Conservation (phyloP, 2,888 invertebrate genomes). For the Pterobdella sp. region DNA sequence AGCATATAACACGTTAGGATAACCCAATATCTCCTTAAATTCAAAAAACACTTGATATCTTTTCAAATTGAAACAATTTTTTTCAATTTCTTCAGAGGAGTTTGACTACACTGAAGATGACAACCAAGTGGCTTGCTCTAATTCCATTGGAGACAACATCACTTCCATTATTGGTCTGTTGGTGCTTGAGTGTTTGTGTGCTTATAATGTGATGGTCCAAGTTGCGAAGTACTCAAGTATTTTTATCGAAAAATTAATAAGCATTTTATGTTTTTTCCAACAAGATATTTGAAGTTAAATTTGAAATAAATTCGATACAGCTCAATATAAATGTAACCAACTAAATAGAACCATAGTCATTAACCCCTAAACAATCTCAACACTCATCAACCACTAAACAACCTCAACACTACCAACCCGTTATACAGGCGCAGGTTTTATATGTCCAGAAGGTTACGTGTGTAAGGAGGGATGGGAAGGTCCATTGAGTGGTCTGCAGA, state of each 20-base stretch:
- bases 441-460: slow-evolving; percentile 45
- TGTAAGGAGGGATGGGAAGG: slow-evolving; percentile 42
- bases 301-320: too few relatives aligned
- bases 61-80: too few relatives aligned
- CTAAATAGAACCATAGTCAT: too few relatives aligned
- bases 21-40: too few relatives aligned
- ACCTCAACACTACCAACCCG: background rate
- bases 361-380: background rate
- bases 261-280: too few relatives aligned
- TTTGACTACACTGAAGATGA: slow-evolving; percentile 21
- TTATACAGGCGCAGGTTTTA: slow-evolving; percentile 40
- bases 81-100: background rate
- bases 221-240: too few relatives aligned
- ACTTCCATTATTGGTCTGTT: slow-evolving; percentile 2
- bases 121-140: slow-evolving; percentile 17
- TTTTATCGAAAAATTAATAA: background rate
- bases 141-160: background rate
- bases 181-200: too few relatives aligned
- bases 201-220: too few relatives aligned
- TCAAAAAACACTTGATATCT: too few relatives aligned
- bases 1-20: too few relatives aligned
- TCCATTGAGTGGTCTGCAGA: slow-evolving; percentile 86
- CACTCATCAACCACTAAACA: background rate
- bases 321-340: too few relatives aligned
- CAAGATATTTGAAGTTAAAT: too few relatives aligned